A percentile compares a stretch with the other conserved stretches of the same genome.
phyloP scores from a whole-genome alignment of 1,140 invertebrate genomes.

The Triops longicaudatus region DNA sequence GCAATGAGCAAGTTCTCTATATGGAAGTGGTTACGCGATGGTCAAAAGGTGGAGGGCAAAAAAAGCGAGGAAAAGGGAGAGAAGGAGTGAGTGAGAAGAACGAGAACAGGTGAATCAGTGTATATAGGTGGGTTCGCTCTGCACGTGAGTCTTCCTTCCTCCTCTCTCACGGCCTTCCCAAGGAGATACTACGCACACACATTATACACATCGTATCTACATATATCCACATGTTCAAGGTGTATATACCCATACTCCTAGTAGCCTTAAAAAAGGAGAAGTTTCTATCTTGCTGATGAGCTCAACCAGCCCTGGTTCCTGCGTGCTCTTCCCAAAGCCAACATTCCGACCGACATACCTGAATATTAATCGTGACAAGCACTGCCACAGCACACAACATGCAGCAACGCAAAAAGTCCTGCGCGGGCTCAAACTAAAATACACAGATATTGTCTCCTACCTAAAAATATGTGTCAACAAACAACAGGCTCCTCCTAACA shows the following conservation, averaged over 20 bases:
- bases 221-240: too few relatives aligned
- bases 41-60: background rate
- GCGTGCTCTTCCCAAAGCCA: background rate
- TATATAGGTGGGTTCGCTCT: background rate
- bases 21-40: background rate
- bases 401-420: background rate
- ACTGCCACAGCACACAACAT: background rate
- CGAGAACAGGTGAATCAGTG: background rate
- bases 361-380: constrained; percentile 12
- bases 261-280: background rate
- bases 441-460: too few relatives aligned
- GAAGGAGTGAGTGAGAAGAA: background rate
- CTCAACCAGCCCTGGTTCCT: constrained; percentile 5
- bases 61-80: too few relatives aligned
- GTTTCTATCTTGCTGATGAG: background rate
- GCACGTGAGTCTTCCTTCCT: background rate
- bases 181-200: background rate
- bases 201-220: too few relatives aligned
- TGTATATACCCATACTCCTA: too few relatives aligned
- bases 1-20: constrained; percentile 12
- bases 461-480: too few relatives aligned
- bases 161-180: background rate
- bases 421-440: background rate
- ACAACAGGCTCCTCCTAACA: too few relatives aligned
- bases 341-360: constrained; percentile 11